A percentile compares a stretch with the other conserved stretches of the same genome.
Evolutionary conservation across 2,797 vertebrate species (phyloP).

Genomic region (Myotis planiceps): DNA sequence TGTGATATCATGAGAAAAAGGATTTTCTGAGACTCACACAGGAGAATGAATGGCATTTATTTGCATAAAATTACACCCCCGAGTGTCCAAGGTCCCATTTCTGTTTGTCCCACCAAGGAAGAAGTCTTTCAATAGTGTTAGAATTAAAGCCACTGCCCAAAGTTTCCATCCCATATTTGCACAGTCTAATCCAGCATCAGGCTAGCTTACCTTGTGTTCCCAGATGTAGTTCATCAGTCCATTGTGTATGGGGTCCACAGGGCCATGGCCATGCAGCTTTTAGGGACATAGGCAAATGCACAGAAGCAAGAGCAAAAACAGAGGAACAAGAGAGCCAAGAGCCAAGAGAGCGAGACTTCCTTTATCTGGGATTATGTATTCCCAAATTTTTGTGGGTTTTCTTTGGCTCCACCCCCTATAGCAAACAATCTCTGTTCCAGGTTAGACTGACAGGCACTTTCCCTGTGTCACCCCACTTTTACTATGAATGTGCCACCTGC

Average conservation of each 20-base stretch:
- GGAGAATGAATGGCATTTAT: background rate
- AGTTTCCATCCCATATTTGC: background rate
- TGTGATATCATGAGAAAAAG: background rate
- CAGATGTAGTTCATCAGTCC: background rate
- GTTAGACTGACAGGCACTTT: background rate
- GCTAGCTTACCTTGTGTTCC: background rate
- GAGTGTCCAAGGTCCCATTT: background rate
- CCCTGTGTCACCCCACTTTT: background rate
- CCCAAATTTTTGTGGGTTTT: background rate
- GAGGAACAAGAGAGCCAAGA: background rate
- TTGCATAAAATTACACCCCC: background rate
- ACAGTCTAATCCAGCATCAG: background rate
- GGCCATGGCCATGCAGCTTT: background rate
- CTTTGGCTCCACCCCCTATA: background rate
- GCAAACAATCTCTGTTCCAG: background rate
- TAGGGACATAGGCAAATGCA: background rate
- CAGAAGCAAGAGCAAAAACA: background rate
- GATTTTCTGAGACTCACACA: background rate
- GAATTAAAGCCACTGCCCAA: background rate
- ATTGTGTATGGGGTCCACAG: background rate
- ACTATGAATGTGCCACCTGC: background rate
- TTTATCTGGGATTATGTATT: background rate
- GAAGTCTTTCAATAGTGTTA: background rate
- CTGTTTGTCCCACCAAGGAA: background rate
- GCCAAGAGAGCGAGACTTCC: background rate